phyloP scores from a whole-genome alignment of 2,888 invertebrate species.

The Clostera curtula region DNA sequence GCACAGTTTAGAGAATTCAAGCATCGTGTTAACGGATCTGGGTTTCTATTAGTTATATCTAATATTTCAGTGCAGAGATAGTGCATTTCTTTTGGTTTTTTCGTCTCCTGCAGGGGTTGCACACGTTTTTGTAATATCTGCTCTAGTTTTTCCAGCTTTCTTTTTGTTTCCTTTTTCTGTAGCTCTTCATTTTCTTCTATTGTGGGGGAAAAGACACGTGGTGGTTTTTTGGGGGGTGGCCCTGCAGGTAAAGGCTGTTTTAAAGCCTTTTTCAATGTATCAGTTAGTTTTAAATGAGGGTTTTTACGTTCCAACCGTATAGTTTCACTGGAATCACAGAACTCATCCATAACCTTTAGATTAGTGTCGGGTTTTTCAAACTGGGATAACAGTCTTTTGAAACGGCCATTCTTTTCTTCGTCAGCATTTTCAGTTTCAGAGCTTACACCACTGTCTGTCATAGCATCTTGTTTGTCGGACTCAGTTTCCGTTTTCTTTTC shows the following conservation, averaged over 20 bases:
- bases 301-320: slow-evolving; percentile 60
- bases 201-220: slow-evolving; percentile 73
- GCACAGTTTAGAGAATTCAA: slow-evolving; percentile 62
- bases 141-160: slow-evolving; percentile 79
- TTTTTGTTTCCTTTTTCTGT: slow-evolving; percentile 70
- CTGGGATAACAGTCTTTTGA: slow-evolving; percentile 33
- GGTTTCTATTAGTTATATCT: slow-evolving; percentile 48
- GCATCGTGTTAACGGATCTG: slow-evolving; percentile 50
- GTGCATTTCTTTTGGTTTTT: slow-evolving; percentile 61
- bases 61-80: slow-evolving; percentile 67
- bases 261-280: slow-evolving; percentile 78
- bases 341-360: slow-evolving; percentile 43
- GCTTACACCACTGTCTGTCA: slow-evolving; percentile 69
- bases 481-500: slow-evolving; percentile 40
- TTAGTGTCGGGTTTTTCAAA: slow-evolving; percentile 33
- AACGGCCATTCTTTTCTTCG: slow-evolving; percentile 47
- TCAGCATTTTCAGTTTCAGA: slow-evolving; percentile 67
- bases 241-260: slow-evolving; percentile 80
- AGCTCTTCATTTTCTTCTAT: slow-evolving; percentile 35
- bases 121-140: slow-evolving; percentile 66
- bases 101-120: slow-evolving; percentile 37
- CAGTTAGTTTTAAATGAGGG: slow-evolving; percentile 63
- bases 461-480: slow-evolving; percentile 52
- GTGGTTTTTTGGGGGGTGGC: slow-evolving; percentile 85
- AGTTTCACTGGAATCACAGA: slow-evolving; percentile 58